Conservation (phyloP, 2,888 invertebrate genomes). For the Macroteleia sp. region DNA sequence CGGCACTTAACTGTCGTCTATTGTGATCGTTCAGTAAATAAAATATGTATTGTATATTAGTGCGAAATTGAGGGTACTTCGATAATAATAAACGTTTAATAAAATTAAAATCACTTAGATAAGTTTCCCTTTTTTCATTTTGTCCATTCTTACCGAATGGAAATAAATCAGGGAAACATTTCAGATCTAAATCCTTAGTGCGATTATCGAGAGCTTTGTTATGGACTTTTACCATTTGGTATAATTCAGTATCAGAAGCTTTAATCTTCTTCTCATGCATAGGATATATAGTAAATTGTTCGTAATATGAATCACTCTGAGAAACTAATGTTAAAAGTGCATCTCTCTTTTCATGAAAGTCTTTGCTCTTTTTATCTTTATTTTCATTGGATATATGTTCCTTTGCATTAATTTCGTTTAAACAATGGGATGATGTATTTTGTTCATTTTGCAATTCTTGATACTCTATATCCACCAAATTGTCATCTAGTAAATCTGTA, state of each 20-base stretch:
- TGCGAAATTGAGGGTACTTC: conserved; percentile 10
- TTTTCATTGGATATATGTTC: too few relatives aligned
- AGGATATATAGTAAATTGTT: not conserved
- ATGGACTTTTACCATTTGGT: conserved; percentile 58
- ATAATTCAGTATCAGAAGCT: conserved; percentile 51
- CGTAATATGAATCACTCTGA: conserved; percentile 16
- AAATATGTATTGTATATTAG: conserved; percentile 24
- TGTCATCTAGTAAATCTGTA: not conserved
- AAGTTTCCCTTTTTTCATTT: conserved; percentile 41
- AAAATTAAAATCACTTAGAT: conserved; percentile 65
- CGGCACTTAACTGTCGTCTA: conserved; percentile 21
- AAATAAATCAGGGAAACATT: too few relatives aligned
- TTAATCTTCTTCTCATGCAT: not conserved
- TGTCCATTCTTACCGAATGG: conserved; percentile 60
- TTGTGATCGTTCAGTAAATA: conserved; percentile 61
- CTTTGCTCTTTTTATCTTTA: not conserved
- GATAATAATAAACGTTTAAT: conserved; percentile 22
- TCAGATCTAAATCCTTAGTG: conserved; percentile 52
- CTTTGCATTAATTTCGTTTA: too few relatives aligned
- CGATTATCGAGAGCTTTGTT: conserved; percentile 63
- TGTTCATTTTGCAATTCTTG: not conserved
- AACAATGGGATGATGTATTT: too few relatives aligned
- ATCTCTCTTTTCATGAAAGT: conserved; percentile 11
- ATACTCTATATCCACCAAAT: not conserved
- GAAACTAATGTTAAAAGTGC: conserved; percentile 31